Evolutionary conservation across 2,888 invertebrate genomes (phyloP).

Genomic region (Sacculina carcini): DNA sequence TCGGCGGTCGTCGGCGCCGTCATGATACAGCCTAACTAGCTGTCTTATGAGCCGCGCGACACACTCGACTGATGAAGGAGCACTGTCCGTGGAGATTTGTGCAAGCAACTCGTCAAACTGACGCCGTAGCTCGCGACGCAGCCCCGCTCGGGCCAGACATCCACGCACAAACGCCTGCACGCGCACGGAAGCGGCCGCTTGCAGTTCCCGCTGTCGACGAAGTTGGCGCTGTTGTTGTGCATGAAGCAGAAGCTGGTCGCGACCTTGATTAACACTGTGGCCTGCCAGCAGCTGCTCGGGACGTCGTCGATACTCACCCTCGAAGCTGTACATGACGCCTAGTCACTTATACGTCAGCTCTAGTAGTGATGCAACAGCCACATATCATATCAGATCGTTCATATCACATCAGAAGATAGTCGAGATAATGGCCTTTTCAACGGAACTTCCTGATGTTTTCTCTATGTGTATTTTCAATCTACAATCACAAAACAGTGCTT

Average conservation of each 20-base stretch:
- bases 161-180: conserved; percentile 48
- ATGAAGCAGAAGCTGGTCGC: conserved; percentile 44
- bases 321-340: conserved; percentile 28
- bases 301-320: conserved; percentile 61
- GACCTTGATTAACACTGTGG: conserved; percentile 41
- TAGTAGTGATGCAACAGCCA: no score
- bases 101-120: conserved; percentile 38
- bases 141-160: conserved; percentile 37
- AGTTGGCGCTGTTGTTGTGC: conserved; percentile 53
- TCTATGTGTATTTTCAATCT: no score
- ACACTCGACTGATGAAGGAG: no score
- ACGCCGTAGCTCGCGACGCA: conserved; percentile 35
- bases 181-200: background rate
- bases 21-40: no score
- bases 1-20: background rate
- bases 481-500: no score
- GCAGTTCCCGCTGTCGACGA: background rate
- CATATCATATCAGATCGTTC: no score
- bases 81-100: no score
- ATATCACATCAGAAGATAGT: no score
- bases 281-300: conserved; percentile 75
- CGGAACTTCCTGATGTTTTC: no score
- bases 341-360: no score
- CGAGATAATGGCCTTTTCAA: no score
- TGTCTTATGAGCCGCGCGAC: background rate